Percentiles rank a stretch among this genome's conserved stretches.
These are phyloP conservation scores for Griposia aprilina DNA, from an alignment of 2,888 invertebrate species.

Conservation along the genomic window DNA sequence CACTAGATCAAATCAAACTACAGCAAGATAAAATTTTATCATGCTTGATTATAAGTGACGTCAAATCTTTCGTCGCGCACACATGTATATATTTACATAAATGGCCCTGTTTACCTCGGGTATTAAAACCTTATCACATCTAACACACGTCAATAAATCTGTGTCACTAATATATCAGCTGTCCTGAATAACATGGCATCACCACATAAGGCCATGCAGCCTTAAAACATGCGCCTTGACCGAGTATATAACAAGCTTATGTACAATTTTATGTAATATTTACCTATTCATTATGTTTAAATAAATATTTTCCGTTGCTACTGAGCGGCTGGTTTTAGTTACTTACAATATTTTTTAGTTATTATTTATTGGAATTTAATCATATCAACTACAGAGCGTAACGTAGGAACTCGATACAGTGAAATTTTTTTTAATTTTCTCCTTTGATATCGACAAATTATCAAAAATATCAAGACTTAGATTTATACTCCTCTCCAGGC, in stretches of 20 bases:
- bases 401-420: background rate
- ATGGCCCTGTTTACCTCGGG: conserved; percentile 32
- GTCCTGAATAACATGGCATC: conserved; percentile 18
- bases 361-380: background rate
- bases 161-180: conserved; percentile 28
- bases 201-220: conserved; percentile 19
- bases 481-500: background rate
- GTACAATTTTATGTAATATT: conserved; percentile 43
- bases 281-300: conserved; percentile 38
- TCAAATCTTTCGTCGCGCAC: background rate
- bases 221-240: conserved; percentile 52
- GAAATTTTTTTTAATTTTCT: background rate
- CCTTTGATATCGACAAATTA: background rate
- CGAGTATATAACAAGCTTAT: conserved; percentile 32
- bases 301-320: conserved; percentile 15
- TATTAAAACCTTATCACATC: conserved; percentile 1
- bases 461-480: background rate
- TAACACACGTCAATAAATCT: conserved; percentile 11
- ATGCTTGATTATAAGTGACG: background rate
- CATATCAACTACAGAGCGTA: background rate
- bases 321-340: background rate
- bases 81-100: background rate
- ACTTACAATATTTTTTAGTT: background rate
- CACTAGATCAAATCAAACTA: background rate
- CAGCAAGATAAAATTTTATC: background rate